Conservation (phyloP, 2,888 invertebrate species). For the Achlya flavicornis region DNA sequence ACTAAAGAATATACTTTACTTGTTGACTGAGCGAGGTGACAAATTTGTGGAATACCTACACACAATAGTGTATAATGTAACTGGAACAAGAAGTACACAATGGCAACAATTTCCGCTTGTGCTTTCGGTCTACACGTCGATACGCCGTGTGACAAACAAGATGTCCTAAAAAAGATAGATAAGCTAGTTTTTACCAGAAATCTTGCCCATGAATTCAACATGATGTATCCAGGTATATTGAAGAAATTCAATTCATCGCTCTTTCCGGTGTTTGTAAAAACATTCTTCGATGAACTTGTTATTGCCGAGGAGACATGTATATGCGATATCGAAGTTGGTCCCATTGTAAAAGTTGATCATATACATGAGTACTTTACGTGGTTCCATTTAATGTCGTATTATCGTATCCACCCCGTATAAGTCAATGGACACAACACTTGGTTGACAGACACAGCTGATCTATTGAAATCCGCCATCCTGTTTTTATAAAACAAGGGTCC, state of each 20-base stretch:
- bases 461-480: too few species aligned
- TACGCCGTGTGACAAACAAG: conserved; percentile 28
- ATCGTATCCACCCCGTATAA: too few species aligned
- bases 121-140: conserved; percentile 54
- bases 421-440: too few species aligned
- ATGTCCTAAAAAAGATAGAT: conserved; percentile 29
- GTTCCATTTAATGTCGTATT: too few species aligned
- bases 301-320: too few species aligned
- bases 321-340: too few species aligned
- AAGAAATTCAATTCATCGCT: conserved; percentile 41
- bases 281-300: conserved; percentile 48
- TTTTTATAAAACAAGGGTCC: too few species aligned
- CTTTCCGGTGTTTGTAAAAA: conserved; percentile 35
- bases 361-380: too few species aligned
- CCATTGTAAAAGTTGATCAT: too few species aligned
- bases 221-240: conserved; percentile 56
- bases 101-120: conserved; percentile 50
- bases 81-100: conserved; percentile 47
- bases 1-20: conserved; percentile 59
- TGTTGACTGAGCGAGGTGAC: conserved; percentile 49
- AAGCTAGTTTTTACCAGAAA: conserved; percentile 26
- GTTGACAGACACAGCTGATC: too few species aligned
- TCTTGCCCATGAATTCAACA: conserved; percentile 40
- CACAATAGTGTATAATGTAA: conserved; percentile 19
- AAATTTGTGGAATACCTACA: conserved; percentile 41